phyloP scores from a whole-genome alignment of 2,113 vertebrate genomes.

The Corythaixoides concolor region DNA sequence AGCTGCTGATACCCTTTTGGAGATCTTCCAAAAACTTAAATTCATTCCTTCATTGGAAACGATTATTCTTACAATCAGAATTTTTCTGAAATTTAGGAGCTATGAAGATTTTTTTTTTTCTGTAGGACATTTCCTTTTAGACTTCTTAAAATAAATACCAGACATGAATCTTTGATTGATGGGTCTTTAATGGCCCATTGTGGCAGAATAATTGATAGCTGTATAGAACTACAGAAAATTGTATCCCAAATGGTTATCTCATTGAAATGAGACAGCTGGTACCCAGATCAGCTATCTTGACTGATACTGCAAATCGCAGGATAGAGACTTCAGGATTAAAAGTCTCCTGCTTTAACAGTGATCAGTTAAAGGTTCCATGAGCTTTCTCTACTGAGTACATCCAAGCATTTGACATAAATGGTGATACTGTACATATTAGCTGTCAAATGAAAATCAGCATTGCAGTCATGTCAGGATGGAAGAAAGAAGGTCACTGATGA shows the following conservation, averaged over 20 bases:
- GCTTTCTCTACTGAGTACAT: background rate
- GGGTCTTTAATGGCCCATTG: background rate
- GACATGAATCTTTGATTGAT: background rate
- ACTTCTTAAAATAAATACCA: conserved; percentile 8
- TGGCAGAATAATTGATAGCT: background rate
- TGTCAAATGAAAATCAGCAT: background rate
- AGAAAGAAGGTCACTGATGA: background rate
- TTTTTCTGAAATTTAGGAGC: background rate
- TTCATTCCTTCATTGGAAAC: background rate
- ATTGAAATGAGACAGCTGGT: conserved; percentile 4
- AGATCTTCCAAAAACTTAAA: background rate
- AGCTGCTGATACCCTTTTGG: background rate
- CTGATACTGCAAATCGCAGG: background rate
- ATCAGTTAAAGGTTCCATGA: background rate
- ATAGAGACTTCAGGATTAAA: background rate
- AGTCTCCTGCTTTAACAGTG: background rate
- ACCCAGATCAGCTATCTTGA: background rate
- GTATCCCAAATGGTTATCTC: background rate
- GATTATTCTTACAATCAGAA: background rate
- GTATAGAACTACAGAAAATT: background rate
- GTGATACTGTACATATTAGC: background rate
- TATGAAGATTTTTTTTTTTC: background rate
- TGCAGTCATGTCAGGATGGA: background rate
- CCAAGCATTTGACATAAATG: background rate
- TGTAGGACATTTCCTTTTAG: background rate